Conservation (phyloP, 2,113 vertebrate species). For the Megaleporinus macrocephalus region DNA sequence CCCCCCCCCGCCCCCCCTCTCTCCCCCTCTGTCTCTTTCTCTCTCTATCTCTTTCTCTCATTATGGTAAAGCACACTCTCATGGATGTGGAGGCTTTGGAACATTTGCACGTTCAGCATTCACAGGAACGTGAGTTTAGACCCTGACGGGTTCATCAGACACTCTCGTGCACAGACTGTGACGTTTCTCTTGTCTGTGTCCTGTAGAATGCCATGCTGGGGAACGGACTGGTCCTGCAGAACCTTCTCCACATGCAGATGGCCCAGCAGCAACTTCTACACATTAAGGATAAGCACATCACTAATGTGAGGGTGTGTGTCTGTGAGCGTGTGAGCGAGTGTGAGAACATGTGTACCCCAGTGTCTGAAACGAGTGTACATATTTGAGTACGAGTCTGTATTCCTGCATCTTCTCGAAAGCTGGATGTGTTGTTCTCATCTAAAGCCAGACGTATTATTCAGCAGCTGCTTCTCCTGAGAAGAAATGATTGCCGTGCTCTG, state of each 20-base stretch:
- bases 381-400: neutral
- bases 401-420: neutral
- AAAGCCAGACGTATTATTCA: constrained; percentile 11
- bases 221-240: constrained; percentile 86
- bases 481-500: constrained; percentile 33
- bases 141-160: constrained; percentile 3
- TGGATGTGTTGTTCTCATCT: neutral
- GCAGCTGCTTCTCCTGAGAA: constrained; percentile 13
- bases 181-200: constrained; percentile 26
- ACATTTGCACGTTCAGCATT: neutral
- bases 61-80: neutral
- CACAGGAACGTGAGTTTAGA: neutral
- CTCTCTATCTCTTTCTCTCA: neutral
- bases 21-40: neutral
- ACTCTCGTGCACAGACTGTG: constrained; percentile 22
- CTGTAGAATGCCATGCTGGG: constrained; percentile 85
- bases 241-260: constrained; percentile 85
- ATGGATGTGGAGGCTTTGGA: neutral
- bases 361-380: neutral
- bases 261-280: constrained; percentile 89
- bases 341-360: neutral
- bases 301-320: constrained; percentile 79
- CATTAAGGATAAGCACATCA: constrained; percentile 87
- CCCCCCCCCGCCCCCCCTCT: neutral
- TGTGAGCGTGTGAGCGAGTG: constrained; percentile 14